phyloP scores from a whole-genome alignment of 2,113 vertebrate genomes.

The Myrmecobius fasciatus region DNA sequence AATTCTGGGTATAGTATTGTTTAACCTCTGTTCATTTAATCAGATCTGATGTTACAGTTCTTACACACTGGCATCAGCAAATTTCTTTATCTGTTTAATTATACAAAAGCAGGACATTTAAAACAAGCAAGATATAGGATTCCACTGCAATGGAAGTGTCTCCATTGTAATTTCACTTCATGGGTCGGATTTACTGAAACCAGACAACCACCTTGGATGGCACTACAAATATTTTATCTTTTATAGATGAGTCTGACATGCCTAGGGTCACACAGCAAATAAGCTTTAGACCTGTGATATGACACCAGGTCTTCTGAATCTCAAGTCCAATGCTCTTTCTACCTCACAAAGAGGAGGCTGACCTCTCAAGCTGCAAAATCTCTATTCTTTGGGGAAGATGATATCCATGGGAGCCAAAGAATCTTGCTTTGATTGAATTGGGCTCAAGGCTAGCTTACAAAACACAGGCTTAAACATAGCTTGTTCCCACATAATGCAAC shows the following conservation, averaged over 20 bases:
- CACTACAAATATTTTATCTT: neutral
- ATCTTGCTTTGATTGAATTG: neutral
- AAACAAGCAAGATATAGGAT: neutral
- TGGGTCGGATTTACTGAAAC: neutral
- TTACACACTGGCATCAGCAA: neutral
- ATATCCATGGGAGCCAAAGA: neutral
- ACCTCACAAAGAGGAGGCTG: neutral
- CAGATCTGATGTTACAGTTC: neutral
- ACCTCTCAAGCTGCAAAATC: neutral
- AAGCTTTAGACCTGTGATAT: neutral
- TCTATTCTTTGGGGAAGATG: neutral
- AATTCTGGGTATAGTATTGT: neutral
- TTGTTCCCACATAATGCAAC: slow-evolving; percentile 47
- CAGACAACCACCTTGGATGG: neutral
- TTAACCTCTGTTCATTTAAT: neutral
- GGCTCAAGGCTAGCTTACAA: neutral
- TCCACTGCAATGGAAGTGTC: neutral
- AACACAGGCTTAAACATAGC: slow-evolving; percentile 24
- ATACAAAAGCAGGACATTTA: neutral
- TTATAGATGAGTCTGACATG: neutral
- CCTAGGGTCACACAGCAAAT: neutral
- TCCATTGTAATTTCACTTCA: neutral
- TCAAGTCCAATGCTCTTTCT: neutral
- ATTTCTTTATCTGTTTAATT: neutral
- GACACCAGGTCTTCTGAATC: neutral